Percentiles rank a stretch among this genome's conserved stretches.
phyloP scores from a whole-genome alignment of 2,797 vertebrate species.

The Alauda arvensis region DNA sequence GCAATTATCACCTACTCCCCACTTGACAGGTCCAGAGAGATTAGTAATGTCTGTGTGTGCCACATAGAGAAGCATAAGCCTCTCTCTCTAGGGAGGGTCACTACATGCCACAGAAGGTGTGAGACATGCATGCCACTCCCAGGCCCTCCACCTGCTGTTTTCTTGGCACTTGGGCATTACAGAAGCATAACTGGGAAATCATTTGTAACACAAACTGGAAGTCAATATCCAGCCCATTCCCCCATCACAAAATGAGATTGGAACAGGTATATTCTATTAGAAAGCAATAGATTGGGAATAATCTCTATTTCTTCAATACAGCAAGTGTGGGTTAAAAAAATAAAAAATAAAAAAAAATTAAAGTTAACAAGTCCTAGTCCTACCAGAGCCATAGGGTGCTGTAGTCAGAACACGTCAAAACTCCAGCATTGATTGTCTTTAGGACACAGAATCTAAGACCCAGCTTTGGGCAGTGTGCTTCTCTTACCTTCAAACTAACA shows the following conservation, averaged over 20 bases:
- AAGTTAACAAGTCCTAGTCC: neutral
- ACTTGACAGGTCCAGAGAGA: neutral
- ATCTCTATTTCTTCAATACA: neutral
- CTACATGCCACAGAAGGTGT: neutral
- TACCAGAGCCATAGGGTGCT: neutral
- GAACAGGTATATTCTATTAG: neutral
- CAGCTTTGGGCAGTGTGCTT: neutral
- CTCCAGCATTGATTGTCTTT: neutral
- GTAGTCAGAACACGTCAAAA: neutral
- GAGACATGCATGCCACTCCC: neutral
- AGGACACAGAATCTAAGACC: neutral
- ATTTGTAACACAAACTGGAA: neutral
- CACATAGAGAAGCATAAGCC: neutral
- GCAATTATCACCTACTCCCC: constrained; percentile 14
- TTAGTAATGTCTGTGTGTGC: neutral
- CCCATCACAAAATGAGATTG: neutral
- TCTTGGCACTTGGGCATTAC: neutral
- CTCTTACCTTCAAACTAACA: constrained; percentile 85
- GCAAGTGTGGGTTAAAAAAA: neutral
- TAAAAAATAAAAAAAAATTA: too few relatives aligned
- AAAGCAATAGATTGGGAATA: neutral
- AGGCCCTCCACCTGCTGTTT: neutral
- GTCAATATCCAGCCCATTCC: neutral
- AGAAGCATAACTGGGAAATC: neutral
- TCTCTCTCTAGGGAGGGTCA: neutral